Evolutionary conservation across 2,113 vertebrate species (phyloP).

Genomic region (Falcunculus frontatus): DNA sequence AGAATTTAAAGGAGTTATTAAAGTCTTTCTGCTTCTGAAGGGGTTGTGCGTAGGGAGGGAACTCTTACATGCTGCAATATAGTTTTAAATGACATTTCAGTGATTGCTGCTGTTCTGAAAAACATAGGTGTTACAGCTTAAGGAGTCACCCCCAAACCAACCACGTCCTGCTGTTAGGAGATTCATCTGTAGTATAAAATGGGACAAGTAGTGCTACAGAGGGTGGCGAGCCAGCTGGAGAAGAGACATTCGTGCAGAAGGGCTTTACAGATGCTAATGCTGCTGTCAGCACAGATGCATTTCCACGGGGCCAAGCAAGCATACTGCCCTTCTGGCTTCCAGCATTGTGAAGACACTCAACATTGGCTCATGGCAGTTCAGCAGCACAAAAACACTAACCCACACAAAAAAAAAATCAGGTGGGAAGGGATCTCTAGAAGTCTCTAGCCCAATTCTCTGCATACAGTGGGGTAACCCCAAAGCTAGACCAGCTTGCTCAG

Average conservation of each 20-base stretch:
- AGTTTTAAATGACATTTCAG: neutral
- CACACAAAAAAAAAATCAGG: neutral
- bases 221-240: neutral
- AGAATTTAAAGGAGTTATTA: neutral
- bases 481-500: neutral
- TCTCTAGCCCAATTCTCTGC: neutral
- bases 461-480: neutral
- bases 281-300: neutral
- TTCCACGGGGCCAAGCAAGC: neutral
- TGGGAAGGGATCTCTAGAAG: neutral
- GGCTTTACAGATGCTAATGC: neutral
- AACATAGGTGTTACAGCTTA: neutral
- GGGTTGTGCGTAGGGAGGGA: neutral
- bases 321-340: neutral
- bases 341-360: neutral
- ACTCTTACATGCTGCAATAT: neutral
- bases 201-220: neutral
- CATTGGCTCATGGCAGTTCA: neutral
- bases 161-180: neutral
- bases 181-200: neutral
- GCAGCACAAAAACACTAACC: neutral
- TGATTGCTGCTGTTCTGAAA: neutral
- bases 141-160: neutral
- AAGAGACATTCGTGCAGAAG: neutral
- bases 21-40: neutral